Percentiles rank a stretch among this genome's conserved stretches.
These are phyloP conservation scores for Nerophis ophidion DNA, from an alignment of 2,113 vertebrate genomes.

Conservation along the genomic window DNA sequence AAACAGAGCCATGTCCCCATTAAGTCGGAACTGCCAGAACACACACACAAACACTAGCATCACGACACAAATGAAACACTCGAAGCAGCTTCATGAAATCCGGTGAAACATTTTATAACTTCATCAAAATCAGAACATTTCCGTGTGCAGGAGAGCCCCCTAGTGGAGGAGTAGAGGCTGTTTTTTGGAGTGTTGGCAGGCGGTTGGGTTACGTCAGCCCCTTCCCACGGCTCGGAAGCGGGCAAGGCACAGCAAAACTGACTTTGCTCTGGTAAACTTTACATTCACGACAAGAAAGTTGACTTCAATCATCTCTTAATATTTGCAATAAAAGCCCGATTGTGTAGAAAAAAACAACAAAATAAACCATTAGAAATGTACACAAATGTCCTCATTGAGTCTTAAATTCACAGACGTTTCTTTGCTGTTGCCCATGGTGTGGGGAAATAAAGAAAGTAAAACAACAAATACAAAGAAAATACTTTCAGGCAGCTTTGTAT, in stretches of 20 bases:
- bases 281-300: slow-evolving; percentile 60
- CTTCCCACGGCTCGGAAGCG: slow-evolving; percentile 25
- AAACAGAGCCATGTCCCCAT: too few species aligned
- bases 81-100: slow-evolving; percentile 35
- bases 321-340: slow-evolving; percentile 56
- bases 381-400: slow-evolving; percentile 51
- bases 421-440: slow-evolving; percentile 22
- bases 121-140: slow-evolving; percentile 60
- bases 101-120: slow-evolving; percentile 64
- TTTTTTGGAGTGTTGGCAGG: slow-evolving; percentile 53
- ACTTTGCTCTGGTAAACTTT: slow-evolving; percentile 42
- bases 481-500: slow-evolving; percentile 72
- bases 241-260: slow-evolving; percentile 18
- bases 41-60: neutral
- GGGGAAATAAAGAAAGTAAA: slow-evolving; percentile 51
- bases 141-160: slow-evolving; percentile 48
- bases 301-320: slow-evolving; percentile 46
- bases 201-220: slow-evolving; percentile 11
- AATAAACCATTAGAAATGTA: slow-evolving; percentile 62
- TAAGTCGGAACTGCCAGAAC: too few species aligned
- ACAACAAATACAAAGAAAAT: slow-evolving; percentile 66
- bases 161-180: slow-evolving; percentile 38
- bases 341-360: slow-evolving; percentile 43
- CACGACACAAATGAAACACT: slow-evolving; percentile 26
- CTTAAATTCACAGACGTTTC: slow-evolving; percentile 49